A percentile compares a stretch with the other conserved stretches of the same genome.
phyloP scores from a whole-genome alignment of 2,113 vertebrate genomes.

The Mohoua ochrocephala region DNA sequence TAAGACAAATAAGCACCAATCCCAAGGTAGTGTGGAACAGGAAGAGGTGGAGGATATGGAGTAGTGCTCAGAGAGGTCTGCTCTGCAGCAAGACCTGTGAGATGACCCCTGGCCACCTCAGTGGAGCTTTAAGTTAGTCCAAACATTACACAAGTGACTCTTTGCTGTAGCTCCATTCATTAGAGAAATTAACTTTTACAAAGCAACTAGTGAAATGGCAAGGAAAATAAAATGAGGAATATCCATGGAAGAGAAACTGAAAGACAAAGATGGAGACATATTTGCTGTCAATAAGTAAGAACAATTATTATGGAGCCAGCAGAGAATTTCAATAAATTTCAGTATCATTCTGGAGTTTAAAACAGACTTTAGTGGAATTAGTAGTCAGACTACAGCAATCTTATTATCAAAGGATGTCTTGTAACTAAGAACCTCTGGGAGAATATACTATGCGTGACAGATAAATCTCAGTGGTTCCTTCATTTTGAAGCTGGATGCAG shows the following conservation, averaged over 20 bases:
- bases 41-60: not conserved
- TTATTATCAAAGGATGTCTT: not conserved
- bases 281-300: not conserved
- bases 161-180: not conserved
- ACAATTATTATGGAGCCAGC: not conserved
- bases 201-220: not conserved
- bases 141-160: not conserved
- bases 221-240: not conserved
- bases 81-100: not conserved
- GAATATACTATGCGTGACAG: accelerated
- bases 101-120: not conserved
- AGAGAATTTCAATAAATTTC: not conserved
- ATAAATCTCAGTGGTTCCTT: not conserved
- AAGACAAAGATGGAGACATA: not conserved
- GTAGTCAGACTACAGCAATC: not conserved
- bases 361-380: not conserved
- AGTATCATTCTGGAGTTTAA: not conserved
- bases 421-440: not conserved
- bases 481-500: not conserved
- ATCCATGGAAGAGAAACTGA: not conserved
- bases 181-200: not conserved
- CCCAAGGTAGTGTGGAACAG: not conserved
- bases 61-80: not conserved
- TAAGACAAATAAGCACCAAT: not conserved
- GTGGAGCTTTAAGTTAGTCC: not conserved